Evolutionary conservation across 2,888 invertebrate species (phyloP).

Genomic region (Polydrusus pterygomalis): DNA sequence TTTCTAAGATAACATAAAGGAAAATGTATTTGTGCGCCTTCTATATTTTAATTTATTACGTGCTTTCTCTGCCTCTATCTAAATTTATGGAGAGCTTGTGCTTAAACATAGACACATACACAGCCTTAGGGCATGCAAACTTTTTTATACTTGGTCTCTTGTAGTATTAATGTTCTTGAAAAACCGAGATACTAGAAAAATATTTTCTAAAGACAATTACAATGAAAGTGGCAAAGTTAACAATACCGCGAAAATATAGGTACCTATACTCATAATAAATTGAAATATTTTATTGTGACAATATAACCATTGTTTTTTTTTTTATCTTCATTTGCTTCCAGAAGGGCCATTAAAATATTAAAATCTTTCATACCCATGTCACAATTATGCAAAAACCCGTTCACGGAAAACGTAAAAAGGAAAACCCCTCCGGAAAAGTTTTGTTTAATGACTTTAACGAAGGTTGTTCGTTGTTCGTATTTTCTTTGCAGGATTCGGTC

Average conservation of each 20-base stretch:
- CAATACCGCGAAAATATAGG: too few species aligned
- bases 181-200: too few species aligned
- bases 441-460: constrained; percentile 29
- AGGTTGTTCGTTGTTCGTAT: constrained; percentile 28
- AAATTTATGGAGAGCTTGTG: not conserved
- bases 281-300: not conserved
- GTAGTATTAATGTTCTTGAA: too few species aligned
- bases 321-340: not conserved
- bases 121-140: not conserved
- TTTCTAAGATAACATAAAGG: constrained; percentile 36
- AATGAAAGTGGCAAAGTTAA: not conserved
- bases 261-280: not conserved
- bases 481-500: constrained; percentile 54
- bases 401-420: constrained; percentile 24
- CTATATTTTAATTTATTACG: constrained; percentile 42
- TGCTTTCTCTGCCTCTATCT: constrained; percentile 44
- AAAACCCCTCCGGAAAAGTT: constrained; percentile 18
- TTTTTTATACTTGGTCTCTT: too few species aligned
- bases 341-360: constrained; percentile 24
- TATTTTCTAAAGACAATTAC: too few species aligned
- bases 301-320: constrained; percentile 12
- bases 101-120: not conserved
- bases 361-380: constrained; percentile 23
- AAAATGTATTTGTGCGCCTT: constrained; percentile 34
- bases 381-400: constrained; percentile 29